A percentile compares a stretch with the other conserved stretches of the same genome.
Conservation (phyloP, 2,113 vertebrate species). For the Penelope pileata region DNA sequence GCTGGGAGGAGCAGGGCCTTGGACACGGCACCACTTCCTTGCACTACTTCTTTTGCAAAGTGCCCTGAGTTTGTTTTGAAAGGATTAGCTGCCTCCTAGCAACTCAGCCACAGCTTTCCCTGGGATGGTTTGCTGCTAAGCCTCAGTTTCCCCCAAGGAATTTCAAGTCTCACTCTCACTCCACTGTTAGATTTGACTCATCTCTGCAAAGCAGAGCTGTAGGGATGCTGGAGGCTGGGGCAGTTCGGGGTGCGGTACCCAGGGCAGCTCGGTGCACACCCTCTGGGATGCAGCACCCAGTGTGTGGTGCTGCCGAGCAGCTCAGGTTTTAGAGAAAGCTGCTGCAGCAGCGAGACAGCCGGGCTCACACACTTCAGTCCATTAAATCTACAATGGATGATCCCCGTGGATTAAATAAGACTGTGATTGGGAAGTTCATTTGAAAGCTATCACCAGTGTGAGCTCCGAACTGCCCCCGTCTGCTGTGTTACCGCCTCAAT, state of each 20-base stretch:
- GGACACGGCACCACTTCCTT: not conserved
- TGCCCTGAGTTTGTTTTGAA: not conserved
- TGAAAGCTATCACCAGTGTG: not conserved
- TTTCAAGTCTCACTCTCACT: fast-evolving
- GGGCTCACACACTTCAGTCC: not conserved
- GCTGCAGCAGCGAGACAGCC: not conserved
- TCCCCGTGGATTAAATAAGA: not conserved
- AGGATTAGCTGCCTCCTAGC: not conserved
- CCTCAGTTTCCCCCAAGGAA: not conserved
- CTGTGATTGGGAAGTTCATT: not conserved
- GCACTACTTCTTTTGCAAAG: not conserved
- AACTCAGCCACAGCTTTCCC: not conserved
- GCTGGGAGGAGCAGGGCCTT: not conserved
- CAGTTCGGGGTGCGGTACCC: not conserved
- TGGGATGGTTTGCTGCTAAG: not conserved
- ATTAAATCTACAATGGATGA: constrained; percentile 28
- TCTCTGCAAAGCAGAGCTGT: not conserved
- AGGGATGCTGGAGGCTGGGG: not conserved
- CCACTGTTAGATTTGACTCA: not conserved
- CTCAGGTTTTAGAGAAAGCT: not conserved
- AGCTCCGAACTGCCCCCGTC: not conserved
- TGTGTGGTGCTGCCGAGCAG: not conserved
- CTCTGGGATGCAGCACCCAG: not conserved
- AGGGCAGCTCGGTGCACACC: not conserved
- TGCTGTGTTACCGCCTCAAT: constrained; percentile 19